Conservation (phyloP, 2,113 vertebrate species). For the Picathartes gymnocephalus region DNA sequence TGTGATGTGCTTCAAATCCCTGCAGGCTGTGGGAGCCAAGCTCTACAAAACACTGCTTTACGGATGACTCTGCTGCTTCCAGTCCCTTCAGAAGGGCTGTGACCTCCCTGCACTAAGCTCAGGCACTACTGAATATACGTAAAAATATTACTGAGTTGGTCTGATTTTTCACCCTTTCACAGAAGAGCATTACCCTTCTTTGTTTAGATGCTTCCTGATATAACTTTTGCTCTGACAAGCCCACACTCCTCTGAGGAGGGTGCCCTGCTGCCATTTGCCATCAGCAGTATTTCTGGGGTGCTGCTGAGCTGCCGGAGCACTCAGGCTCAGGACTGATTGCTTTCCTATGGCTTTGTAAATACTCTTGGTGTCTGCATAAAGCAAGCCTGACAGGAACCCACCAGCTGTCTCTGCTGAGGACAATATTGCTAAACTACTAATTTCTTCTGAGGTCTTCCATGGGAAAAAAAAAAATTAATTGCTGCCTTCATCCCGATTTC, state of each 20-base stretch:
- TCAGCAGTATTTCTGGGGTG: background rate
- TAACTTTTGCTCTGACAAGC: background rate
- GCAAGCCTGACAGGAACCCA: background rate
- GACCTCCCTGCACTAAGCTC: background rate
- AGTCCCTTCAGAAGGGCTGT: background rate
- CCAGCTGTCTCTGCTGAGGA: background rate
- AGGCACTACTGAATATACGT: fast-evolving
- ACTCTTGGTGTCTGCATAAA: background rate
- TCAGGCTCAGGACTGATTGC: background rate
- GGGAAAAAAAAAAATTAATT: background rate
- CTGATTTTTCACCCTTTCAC: background rate
- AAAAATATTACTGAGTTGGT: background rate
- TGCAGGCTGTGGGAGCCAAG: background rate
- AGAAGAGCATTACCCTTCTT: background rate
- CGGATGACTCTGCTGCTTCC: background rate
- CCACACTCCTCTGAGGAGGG: background rate
- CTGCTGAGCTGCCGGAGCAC: background rate
- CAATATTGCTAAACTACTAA: background rate
- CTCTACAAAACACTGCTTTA: background rate
- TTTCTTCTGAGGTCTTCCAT: background rate
- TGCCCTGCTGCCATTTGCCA: background rate
- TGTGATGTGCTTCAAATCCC: background rate
- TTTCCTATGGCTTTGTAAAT: background rate
- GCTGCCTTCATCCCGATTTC: background rate
- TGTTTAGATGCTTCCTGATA: background rate